A percentile compares a stretch with the other conserved stretches of the same genome.
phyloP scores from a whole-genome alignment of 2,888 invertebrate species.

The Pomacea canaliculata region DNA sequence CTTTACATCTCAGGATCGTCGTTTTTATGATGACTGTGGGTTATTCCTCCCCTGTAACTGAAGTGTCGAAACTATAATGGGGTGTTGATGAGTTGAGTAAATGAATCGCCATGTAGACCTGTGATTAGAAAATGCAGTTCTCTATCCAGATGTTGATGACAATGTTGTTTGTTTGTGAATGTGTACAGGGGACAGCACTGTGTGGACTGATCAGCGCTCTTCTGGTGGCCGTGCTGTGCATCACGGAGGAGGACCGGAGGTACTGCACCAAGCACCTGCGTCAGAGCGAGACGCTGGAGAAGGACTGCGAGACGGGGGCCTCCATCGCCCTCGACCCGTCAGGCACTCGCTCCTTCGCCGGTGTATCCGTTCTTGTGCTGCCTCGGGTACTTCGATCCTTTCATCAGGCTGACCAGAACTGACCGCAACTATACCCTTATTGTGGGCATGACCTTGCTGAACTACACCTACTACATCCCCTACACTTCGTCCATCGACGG shows the following conservation, averaged over 20 bases:
- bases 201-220: too few relatives aligned
- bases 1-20: too few relatives aligned
- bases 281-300: not conserved
- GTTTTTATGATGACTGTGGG: too few relatives aligned
- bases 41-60: too few relatives aligned
- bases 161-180: too few relatives aligned
- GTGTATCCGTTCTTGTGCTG: not conserved
- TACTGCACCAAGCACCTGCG: not conserved
- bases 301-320: not conserved
- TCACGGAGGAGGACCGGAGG: too few relatives aligned
- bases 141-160: too few relatives aligned
- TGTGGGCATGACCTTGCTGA: not conserved
- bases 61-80: not conserved
- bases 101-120: not conserved
- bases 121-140: too few relatives aligned
- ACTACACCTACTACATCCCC: not conserved
- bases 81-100: not conserved
- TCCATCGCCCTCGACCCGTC: not conserved
- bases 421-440: not conserved
- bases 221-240: too few relatives aligned
- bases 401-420: not conserved
- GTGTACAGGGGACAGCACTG: too few relatives aligned
- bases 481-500: too few relatives aligned
- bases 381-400: not conserved
- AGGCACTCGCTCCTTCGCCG: not conserved